phyloP scores from a whole-genome alignment of 2,113 vertebrate species.

The Callionymus lyra region DNA sequence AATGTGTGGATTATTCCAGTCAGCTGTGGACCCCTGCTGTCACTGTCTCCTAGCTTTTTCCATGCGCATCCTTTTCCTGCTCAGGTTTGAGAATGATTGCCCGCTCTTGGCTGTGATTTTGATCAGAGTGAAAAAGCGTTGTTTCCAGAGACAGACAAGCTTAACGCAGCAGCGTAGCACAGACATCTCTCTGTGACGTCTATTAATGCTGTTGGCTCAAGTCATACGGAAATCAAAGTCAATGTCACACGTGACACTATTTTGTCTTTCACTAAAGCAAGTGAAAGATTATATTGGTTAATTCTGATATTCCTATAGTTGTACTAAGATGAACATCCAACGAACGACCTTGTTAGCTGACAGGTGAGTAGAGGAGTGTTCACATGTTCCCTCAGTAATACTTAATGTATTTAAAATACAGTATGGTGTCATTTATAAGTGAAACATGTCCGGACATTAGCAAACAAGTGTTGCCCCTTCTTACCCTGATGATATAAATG shows the following conservation, averaged over 20 bases:
- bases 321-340: too few species aligned
- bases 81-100: slow-evolving; percentile 54
- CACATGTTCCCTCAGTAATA: too few species aligned
- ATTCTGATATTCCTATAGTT: too few species aligned
- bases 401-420: too few species aligned
- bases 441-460: too few species aligned
- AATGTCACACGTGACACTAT: slow-evolving; percentile 20
- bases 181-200: slow-evolving; percentile 10
- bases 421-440: too few species aligned
- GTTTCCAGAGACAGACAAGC: slow-evolving; percentile 8
- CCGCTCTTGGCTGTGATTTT: slow-evolving; percentile 35
- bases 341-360: too few species aligned
- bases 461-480: too few species aligned
- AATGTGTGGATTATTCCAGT: slow-evolving; percentile 39
- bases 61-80: slow-evolving; percentile 21
- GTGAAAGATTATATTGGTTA: too few species aligned
- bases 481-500: too few species aligned
- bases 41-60: slow-evolving; percentile 24
- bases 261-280: too few species aligned
- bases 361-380: too few species aligned
- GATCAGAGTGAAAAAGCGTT: slow-evolving; percentile 23
- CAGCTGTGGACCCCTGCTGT: slow-evolving; percentile 26
- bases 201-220: slow-evolving; percentile 15
- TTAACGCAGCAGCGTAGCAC: slow-evolving; percentile 2
- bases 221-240: slow-evolving; percentile 34